Evolutionary conservation across 2,113 vertebrate genomes (phyloP).

Genomic region (Vidua chalybeata): DNA sequence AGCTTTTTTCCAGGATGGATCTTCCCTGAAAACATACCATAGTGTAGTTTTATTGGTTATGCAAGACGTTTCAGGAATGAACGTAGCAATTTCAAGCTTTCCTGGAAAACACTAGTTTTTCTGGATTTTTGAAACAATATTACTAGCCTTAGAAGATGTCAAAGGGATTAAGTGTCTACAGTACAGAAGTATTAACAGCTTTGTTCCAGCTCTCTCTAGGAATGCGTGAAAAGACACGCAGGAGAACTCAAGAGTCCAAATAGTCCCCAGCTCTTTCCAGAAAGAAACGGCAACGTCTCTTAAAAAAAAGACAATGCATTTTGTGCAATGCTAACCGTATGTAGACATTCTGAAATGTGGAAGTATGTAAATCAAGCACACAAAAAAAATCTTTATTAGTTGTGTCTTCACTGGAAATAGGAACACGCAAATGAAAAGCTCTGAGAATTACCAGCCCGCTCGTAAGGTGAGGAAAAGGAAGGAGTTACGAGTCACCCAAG

Average conservation of each 20-base stretch:
- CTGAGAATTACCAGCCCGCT: background rate
- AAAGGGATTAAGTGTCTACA: background rate
- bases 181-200: background rate
- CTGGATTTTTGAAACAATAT: background rate
- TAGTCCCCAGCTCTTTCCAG: background rate
- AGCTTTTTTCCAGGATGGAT: background rate
- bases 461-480: background rate
- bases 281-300: background rate
- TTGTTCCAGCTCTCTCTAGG: background rate
- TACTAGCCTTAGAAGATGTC: background rate
- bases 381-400: background rate
- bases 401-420: background rate
- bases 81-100: background rate
- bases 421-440: background rate
- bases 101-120: background rate
- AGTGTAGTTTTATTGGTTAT: background rate
- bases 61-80: background rate
- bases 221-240: fast-evolving
- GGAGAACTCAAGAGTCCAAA: background rate
- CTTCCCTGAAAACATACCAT: background rate
- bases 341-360: background rate
- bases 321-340: background rate
- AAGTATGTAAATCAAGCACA: background rate
- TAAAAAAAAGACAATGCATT: background rate
- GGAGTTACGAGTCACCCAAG: background rate